Evolutionary conservation across 1,140 invertebrate species (phyloP), one percentile per base, ranked within the genome.

Genomic region (Stratiolaelaps scimitus): DNA sequence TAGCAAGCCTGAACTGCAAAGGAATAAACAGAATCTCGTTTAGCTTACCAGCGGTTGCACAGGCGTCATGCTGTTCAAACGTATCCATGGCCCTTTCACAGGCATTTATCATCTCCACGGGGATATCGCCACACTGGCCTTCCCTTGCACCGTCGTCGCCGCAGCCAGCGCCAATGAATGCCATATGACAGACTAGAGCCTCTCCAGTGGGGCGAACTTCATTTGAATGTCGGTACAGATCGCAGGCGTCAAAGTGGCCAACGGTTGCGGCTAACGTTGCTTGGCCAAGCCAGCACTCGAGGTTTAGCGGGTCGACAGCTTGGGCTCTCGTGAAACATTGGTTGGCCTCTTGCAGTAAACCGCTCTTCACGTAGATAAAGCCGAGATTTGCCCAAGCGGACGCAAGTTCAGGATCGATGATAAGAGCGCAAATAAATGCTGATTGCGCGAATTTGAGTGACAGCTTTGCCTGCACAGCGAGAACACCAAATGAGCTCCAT

Each of bases 201-300:
- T 60, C 26, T 5, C 26, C 34, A 1, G 53, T 60, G 6, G 53
- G 53, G 26, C 34, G 26, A 26, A 60, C 15, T 2, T 29, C 15
- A 34, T 60, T 60, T 15, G 53, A 60, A 60, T 60, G 53, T 60
- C 53, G 26, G 23, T 60, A 60, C 4, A 60, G 23, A 26, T 60
- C 53, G 23, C 53, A 60, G 53, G 53, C 53, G 53, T 60, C 53
- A 34, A 60, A 60, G 10, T 60, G 53, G 2, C 23, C 23, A 1
- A 60, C 53, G 23, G 53, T 60, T 19, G 53, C 53, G 1, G 53
- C 53, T 23, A 60, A 26, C 23, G 53, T 60, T 2, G 53, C 53
- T 34, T 60, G 53, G 10, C 53, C 53, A 15, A 60, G 53, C 53
- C 53, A 60, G 23, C 53, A 60, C 26, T 60, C 53, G 15, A 60